Conservation (phyloP, 2,888 invertebrate species). For the Venustoraphidia nigricollis region DNA sequence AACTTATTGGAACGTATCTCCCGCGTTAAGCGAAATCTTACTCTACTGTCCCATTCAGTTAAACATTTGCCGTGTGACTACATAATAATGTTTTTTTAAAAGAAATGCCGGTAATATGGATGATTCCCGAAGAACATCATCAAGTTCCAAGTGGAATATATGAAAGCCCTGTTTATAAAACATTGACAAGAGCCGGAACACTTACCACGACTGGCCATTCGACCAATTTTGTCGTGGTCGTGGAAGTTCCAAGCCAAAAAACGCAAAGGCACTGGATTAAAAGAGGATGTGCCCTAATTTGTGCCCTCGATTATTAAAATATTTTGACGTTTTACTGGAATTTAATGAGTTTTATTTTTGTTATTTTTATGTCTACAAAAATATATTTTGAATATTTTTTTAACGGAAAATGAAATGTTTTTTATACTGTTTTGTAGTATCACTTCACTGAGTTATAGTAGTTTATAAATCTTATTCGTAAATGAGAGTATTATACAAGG, state of each 20-base stretch:
- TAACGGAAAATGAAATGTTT: no score
- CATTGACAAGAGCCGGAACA: constrained; percentile 42
- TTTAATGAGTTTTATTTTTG: not conserved
- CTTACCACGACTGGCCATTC: constrained; percentile 54
- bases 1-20: no score
- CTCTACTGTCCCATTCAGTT: no score
- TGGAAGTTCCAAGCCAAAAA: constrained; percentile 39
- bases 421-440: no score
- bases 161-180: constrained; percentile 49
- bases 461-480: no score
- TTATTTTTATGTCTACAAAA: not conserved
- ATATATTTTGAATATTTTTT: not conserved
- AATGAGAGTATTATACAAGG: no score
- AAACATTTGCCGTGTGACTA: no score
- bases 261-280: constrained; percentile 44
- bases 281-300: constrained; percentile 41
- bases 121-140: constrained; percentile 49
- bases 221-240: constrained; percentile 47
- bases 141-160: constrained; percentile 31
- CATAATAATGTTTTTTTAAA: constrained; percentile 23
- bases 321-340: not conserved
- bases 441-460: no score
- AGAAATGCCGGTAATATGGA: constrained; percentile 53
- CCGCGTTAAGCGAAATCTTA: no score
- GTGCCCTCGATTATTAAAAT: constrained; percentile 33